A percentile compares a stretch with the other conserved stretches of the same genome.
Conservation (phyloP, 2,888 invertebrate genomes). For the Nipponacmea schrenckii region DNA sequence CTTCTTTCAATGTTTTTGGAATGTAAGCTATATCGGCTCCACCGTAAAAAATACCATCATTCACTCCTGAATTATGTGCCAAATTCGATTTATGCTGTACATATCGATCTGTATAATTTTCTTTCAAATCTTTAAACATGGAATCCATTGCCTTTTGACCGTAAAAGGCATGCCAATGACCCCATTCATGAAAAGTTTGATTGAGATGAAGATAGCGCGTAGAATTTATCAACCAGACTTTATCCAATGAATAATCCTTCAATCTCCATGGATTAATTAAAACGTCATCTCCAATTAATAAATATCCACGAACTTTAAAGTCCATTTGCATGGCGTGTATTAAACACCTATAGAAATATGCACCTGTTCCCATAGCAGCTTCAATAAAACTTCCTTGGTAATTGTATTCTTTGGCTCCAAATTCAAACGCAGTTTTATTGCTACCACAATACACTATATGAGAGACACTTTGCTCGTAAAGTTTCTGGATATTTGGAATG, state of each 20-base stretch:
- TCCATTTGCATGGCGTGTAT: neutral
- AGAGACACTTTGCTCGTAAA: neutral
- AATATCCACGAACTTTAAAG: neutral
- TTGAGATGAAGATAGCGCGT: neutral
- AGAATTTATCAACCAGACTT: neutral
- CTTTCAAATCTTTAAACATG: neutral
- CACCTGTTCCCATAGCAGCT: neutral
- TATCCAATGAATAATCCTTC: neutral
- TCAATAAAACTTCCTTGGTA: neutral
- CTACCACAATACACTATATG: neutral
- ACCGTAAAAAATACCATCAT: neutral
- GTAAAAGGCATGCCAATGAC: neutral
- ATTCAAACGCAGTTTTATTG: neutral
- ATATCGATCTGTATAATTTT: neutral
- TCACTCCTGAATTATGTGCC: neutral
- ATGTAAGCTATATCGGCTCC: neutral
- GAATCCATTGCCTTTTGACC: neutral
- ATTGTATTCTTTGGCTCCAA: neutral
- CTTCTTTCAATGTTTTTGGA: neutral
- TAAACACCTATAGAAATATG: neutral
- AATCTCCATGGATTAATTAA: neutral
- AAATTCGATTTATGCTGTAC: neutral
- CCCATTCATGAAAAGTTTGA: neutral
- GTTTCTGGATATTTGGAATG: neutral
- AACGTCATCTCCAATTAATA: neutral